Percentiles rank a stretch among this genome's conserved stretches.
phyloP scores from a whole-genome alignment of 2,888 invertebrate genomes.

The Acanthosepion pharaonis region DNA sequence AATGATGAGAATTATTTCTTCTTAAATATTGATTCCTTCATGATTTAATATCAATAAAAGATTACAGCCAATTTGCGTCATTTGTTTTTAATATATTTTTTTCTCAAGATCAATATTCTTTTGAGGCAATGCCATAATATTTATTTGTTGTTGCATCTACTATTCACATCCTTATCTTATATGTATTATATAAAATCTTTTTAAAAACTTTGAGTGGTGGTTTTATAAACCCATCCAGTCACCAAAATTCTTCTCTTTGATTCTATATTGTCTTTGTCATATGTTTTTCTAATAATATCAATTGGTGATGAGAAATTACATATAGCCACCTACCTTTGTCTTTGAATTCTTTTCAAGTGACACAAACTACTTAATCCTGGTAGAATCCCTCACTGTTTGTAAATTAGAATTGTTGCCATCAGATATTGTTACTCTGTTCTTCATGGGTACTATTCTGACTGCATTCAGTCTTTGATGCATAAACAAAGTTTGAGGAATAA shows the following conservation, averaged over 20 bases:
- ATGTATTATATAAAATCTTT: too few relatives aligned
- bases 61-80: not conserved
- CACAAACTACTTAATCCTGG: not conserved
- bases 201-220: too few relatives aligned
- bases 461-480: not conserved
- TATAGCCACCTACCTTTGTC: not conserved
- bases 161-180: not conserved
- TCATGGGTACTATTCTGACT: not conserved
- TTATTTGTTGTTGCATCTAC: not conserved
- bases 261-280: not conserved
- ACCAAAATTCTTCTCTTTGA: not conserved
- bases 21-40: not conserved
- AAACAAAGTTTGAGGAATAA: not conserved
- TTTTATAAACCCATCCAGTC: not conserved
- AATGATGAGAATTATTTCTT: not conserved
- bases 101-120: not conserved
- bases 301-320: not conserved
- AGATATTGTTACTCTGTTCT: not conserved
- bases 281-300: not conserved
- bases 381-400: not conserved
- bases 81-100: not conserved
- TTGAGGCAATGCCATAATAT: not conserved
- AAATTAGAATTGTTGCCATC: not conserved
- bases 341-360: not conserved
- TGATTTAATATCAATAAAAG: not conserved